These are phyloP conservation scores for Drosophila novamexicana DNA, from an alignment of 1,140 invertebrate genomes.

Conservation along the genomic window DNA sequence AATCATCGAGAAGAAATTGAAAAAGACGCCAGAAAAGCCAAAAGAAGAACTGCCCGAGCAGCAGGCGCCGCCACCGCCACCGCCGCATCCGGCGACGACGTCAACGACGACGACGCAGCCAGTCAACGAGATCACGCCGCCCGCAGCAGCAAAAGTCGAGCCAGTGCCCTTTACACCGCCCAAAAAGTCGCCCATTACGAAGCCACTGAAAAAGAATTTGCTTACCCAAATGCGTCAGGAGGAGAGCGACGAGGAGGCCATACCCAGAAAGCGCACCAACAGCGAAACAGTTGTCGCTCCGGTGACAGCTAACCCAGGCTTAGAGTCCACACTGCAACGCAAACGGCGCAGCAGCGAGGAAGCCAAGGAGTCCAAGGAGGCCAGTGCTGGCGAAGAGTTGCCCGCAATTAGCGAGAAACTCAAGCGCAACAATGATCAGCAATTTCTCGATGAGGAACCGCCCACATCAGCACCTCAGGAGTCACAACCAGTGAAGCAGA, in stretches of 20 bases:
- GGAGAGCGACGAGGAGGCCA: conserved; percentile 76
- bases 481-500: background rate
- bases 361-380: conserved; percentile 51
- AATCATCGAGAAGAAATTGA: conserved; percentile 79
- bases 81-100: background rate
- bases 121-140: conserved; percentile 31
- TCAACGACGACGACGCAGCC: background rate
- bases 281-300: conserved; percentile 56
- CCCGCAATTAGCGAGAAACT: conserved; percentile 57
- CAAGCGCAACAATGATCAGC: conserved; percentile 61
- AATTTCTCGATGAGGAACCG: conserved; percentile 19
- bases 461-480: background rate
- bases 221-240: conserved; percentile 72
- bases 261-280: conserved; percentile 67
- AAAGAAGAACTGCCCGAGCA: background rate
- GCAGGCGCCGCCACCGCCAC: background rate
- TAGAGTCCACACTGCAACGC: conserved; percentile 51
- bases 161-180: conserved; percentile 36
- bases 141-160: conserved; percentile 25
- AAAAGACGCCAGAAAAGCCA: conserved; percentile 62
- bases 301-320: background rate
- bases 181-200: conserved; percentile 74
- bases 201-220: conserved; percentile 77
- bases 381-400: conserved; percentile 30
- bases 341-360: conserved; percentile 80